Percentiles rank a stretch among this genome's conserved stretches.
phyloP scores from a whole-genome alignment of 2,888 invertebrate species.

The Acanthopleura granulata region DNA sequence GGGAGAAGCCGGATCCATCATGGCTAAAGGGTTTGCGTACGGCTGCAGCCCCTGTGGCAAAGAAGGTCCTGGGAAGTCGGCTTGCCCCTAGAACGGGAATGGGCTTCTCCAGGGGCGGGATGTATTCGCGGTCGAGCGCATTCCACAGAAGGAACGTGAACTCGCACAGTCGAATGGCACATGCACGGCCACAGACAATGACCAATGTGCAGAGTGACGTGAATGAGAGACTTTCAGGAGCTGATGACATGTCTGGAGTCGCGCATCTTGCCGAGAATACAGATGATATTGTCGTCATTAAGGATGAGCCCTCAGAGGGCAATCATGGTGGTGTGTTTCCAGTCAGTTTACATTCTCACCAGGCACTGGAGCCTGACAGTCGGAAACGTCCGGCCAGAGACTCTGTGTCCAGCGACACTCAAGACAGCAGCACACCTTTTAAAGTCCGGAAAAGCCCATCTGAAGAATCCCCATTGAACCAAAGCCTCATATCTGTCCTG shows the following conservation, averaged over 20 bases:
- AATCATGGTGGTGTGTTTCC: not conserved
- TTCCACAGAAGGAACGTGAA: constrained; percentile 2
- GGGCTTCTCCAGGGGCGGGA: constrained; percentile 6
- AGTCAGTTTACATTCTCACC: constrained; percentile 7
- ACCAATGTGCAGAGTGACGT: not conserved
- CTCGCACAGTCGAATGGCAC: not conserved
- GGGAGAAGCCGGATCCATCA: constrained; percentile 15
- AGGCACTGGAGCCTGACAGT: constrained; percentile 2
- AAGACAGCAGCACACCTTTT: not conserved
- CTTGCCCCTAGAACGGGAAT: not conserved
- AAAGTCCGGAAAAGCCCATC: not conserved
- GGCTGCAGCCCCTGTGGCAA: not conserved
- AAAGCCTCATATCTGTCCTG: constrained; percentile 8
- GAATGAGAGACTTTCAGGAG: not conserved
- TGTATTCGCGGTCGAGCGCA: constrained; percentile 7
- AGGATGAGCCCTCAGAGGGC: not conserved
- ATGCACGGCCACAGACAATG: not conserved
- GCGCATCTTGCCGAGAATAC: not conserved
- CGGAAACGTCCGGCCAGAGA: constrained; percentile 1
- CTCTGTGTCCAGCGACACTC: not conserved
- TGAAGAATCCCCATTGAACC: not conserved
- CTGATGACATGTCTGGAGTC: not conserved
- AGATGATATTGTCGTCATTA: constrained; percentile 2
- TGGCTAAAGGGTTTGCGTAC: constrained; percentile 4
- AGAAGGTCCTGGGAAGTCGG: constrained; percentile 8